Evolutionary conservation across 2,113 vertebrate genomes (phyloP), one percentile per base, ranked within the genome.

Genomic region (Bambusicola thoracicus): DNA sequence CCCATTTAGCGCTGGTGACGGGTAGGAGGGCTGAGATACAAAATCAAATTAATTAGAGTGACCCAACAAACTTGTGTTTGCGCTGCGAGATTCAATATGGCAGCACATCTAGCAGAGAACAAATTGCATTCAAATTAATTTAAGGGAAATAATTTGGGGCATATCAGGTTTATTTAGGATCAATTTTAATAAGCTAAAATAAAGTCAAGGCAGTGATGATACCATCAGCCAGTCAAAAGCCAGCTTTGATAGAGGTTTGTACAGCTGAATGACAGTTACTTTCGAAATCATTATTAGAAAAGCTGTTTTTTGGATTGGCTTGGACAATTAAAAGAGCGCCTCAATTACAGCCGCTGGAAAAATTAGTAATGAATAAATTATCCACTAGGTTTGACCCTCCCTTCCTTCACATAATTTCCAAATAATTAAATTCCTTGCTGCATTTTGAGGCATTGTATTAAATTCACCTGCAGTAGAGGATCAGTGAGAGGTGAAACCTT

Each of bases 151-250:
- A 95, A 96, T 96, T 96, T 59, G 68, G 92, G 61, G 58, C 91
- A 95, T 96, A 97, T 98, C 97, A 96, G 87, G 95, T 97, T 97
- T 97, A 95, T 97, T 97, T 97, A 97, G 96, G 91, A 96, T 98
- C 96, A 91, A 89, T 98, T 97, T 97, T 97, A 97, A 97, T 93
- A 96, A 97, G 97, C 96, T 95, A 92, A 96, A 97, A 96, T 97
- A 95, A 94, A 96, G 96, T 77, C 91, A 72, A 94, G 92, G 87
- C 87, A 34, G 46, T 25, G 59, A 90, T 91, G 91, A 96, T 96
- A 80, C 72, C 90, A 94, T 95, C 93, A 96, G 92, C 94, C 93
- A 85, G 58, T 78, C 85, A 89, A 94, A 95, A 96, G 81, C 76
- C 89, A 88, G 7, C 53, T 83, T 70, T 91, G 96, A 95, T 85